Conservation (phyloP, 2,888 invertebrate genomes). For the Drosophila imparisetae region DNA sequence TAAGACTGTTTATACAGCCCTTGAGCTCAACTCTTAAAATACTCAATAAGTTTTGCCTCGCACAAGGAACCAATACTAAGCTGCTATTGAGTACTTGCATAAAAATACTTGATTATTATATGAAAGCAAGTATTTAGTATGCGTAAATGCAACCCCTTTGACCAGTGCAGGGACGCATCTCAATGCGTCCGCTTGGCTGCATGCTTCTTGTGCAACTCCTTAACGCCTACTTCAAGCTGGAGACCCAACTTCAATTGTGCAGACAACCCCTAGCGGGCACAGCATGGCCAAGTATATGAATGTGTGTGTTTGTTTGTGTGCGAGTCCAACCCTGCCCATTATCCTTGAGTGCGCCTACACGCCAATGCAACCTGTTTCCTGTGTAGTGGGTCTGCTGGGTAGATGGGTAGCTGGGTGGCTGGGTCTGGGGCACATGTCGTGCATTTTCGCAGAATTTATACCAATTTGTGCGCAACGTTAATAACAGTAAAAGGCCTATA, state of each 20-base stretch:
- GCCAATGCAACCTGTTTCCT: constrained; percentile 44
- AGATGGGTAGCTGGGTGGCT: constrained; percentile 6
- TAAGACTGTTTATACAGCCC: neutral
- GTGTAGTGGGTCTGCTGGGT: constrained; percentile 17
- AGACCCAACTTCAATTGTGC: constrained; percentile 40
- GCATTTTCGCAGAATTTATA: constrained; percentile 77
- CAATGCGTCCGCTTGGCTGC: neutral
- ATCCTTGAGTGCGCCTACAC: constrained; percentile 50
- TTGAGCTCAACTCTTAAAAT: neutral
- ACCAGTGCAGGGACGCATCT: constrained; percentile 43
- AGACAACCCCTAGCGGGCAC: constrained; percentile 36
- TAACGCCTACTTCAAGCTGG: constrained; percentile 39
- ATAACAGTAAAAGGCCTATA: constrained; percentile 76
- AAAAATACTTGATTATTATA: constrained; percentile 11
- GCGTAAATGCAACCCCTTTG: constrained; percentile 45
- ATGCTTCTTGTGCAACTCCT: constrained; percentile 36
- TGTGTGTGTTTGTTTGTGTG: constrained; percentile 1
- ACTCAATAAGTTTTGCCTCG: neutral
- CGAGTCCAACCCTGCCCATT: constrained; percentile 43
- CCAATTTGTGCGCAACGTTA: constrained; percentile 76
- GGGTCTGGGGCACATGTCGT: constrained; percentile 35
- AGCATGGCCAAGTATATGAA: constrained; percentile 17
- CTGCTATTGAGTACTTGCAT: neutral
- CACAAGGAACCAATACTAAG: constrained; percentile 23
- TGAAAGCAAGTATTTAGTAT: constrained; percentile 33